A percentile compares a stretch with the other conserved stretches of the same genome.
Conservation (phyloP, 2,797 vertebrate species). For the Halcyon badia region DNA sequence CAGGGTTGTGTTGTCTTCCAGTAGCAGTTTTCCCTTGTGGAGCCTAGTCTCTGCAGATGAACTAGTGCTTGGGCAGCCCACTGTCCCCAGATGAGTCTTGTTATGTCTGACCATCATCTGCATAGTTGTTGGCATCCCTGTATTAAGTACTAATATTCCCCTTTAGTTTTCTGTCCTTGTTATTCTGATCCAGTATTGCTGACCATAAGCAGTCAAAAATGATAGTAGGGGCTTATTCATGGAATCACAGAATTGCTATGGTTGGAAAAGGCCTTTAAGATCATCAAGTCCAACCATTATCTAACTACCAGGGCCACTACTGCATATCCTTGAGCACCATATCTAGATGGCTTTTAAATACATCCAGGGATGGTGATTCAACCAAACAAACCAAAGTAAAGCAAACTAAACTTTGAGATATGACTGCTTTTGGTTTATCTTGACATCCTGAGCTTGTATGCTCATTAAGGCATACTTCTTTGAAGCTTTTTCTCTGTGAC, state of each 20-base stretch:
- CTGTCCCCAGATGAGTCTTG: not conserved
- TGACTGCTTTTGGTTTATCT: not conserved
- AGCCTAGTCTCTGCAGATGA: not conserved
- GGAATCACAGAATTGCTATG: no score
- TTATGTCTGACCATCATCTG: not conserved
- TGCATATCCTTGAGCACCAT: no score
- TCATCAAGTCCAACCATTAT: no score
- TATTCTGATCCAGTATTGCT: not conserved
- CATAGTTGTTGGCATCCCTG: not conserved
- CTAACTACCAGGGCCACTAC: no score
- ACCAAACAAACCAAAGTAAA: not conserved
- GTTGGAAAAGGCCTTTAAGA: no score
- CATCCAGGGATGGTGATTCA: no score
- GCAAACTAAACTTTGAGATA: not conserved
- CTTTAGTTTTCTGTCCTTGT: not conserved
- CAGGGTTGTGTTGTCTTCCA: not conserved
- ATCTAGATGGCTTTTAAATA: no score
- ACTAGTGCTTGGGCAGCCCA: not conserved
- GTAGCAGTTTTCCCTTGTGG: not conserved
- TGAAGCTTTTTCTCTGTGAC: not conserved
- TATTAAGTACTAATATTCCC: not conserved
- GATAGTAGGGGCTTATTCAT: not conserved
- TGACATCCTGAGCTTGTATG: not conserved
- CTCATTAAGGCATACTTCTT: not conserved
- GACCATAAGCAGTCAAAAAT: not conserved